Base-by-base conservation (phyloP, 2,888 invertebrate species). In the Anthophora plumipes region DNA sequence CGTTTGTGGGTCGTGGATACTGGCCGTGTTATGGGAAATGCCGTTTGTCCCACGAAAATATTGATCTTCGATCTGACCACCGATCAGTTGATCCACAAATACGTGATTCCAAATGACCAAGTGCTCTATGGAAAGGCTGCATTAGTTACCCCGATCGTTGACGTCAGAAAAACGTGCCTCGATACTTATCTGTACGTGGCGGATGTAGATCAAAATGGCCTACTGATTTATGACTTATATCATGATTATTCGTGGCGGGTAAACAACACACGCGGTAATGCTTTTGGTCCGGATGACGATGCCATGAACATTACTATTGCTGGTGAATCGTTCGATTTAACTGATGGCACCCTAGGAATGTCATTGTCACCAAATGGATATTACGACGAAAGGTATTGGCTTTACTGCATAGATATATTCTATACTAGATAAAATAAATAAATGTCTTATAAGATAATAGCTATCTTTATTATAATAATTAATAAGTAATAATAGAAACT, bases 1-100 rank as follows among this genome's bases (percentile, higher is more conserved):
- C 92, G 94, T 59, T 90, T 94, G 79, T 94, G 94, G 94, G 85
- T 93, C 39, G 89, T 94, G 74, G 94, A 94, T 83, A 90, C 89
- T 3, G 94, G 94, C 3, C 84, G 91, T 54, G 74, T 81, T 7
- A 68, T 69, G 9, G 60, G 68, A 2, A 83, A 88, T 5, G 25
- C 90, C 11, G 82, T 91, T 48, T 94, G 94, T 66, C 93, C 93
- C 0, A 80, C 91, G 41, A 94, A 94, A 87, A 91, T 94, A 66
- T 83, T 94, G 68, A 90, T 93, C 69, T 93, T 94, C 72, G 93
- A 94, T 88, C 89, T 94, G 12, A 82, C 78, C 5, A 92, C 89
- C n/a, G 93, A 94, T 85, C 85, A 76, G 52, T 75, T 93, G 60
- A 84, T 93, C 59, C 92, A 89, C 83, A 92, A 91, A 83, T 92